Conservation (phyloP, 2,797 vertebrate species). For the Channa striata region DNA sequence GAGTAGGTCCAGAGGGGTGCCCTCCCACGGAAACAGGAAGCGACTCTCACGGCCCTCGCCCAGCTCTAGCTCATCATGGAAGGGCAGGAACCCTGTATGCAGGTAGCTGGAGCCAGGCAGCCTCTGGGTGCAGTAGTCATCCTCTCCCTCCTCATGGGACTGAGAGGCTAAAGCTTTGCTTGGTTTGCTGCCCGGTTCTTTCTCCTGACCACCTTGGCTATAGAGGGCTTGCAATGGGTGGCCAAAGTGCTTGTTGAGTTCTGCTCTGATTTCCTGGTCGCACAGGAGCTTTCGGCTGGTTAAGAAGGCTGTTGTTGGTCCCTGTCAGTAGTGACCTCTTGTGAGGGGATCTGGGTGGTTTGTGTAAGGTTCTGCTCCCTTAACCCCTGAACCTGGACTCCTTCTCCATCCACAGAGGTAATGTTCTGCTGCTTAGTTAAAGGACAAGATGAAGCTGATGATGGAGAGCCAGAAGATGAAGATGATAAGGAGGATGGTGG, state of each 20-base stretch:
- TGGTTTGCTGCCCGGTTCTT: conserved; percentile 62
- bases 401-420: conserved; percentile 83
- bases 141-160: conserved; percentile 85
- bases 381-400: conserved; percentile 68
- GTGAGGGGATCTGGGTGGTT: conserved; percentile 61
- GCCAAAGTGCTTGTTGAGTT: conserved; percentile 99
- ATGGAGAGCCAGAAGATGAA: conserved; percentile 77
- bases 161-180: conserved; percentile 81
- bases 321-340: conserved; percentile 54
- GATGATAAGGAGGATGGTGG: conserved; percentile 78
- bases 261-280: conserved; percentile 97
- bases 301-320: conserved; percentile 64
- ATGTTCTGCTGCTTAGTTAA: conserved; percentile 85
- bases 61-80: conserved; percentile 91
- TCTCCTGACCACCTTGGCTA: conserved; percentile 79
- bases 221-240: conserved; percentile 92
- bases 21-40: conserved; percentile 94
- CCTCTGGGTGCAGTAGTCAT: conserved; percentile 78
- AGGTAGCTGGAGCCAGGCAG: conserved; percentile 75
- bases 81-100: conserved; percentile 92
- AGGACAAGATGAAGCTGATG: conserved; percentile 78
- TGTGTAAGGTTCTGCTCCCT: conserved; percentile 67
- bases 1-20: conserved; percentile 93
- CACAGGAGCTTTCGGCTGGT: conserved; percentile 92
- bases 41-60: conserved; percentile 81